These are phyloP conservation scores for Hydropsyche betteni DNA, from an alignment of 2,888 invertebrate genomes.

Conservation along the genomic window DNA sequence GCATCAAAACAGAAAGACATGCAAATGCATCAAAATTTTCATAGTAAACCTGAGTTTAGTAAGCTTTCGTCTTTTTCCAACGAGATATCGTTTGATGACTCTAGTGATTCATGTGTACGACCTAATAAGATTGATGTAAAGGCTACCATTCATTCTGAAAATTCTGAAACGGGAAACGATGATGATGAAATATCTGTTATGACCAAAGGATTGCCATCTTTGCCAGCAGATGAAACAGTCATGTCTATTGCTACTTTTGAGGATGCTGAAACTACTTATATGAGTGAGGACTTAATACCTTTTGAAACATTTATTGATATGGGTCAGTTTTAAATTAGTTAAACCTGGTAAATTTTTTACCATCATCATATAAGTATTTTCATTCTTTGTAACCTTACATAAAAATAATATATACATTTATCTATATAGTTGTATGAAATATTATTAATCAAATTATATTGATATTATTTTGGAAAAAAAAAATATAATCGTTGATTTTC, in stretches of 20 bases:
- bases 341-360: neutral
- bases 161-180: neutral
- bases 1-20: constrained; percentile 44
- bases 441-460: neutral
- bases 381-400: too few relatives aligned
- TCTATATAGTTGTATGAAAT: neutral
- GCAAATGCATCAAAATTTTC: constrained; percentile 46
- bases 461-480: too few relatives aligned
- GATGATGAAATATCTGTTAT: constrained; percentile 5
- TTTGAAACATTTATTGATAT: constrained; percentile 67
- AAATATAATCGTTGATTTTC: too few relatives aligned
- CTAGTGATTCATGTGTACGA: neutral
- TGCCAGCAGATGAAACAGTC: neutral
- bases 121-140: constrained; percentile 13
- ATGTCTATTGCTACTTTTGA: constrained; percentile 54
- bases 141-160: constrained; percentile 16
- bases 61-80: constrained; percentile 49
- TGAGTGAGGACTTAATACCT: constrained; percentile 60
- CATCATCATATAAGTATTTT: neutral
- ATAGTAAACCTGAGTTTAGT: constrained; percentile 44
- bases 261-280: constrained; percentile 58
- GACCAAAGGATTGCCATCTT: neutral
- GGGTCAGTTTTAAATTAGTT: constrained; percentile 62
- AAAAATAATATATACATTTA: neutral
- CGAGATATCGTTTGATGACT: constrained; percentile 49